Percentiles rank a stretch among this genome's conserved stretches.
Conservation (phyloP, 1,140 invertebrate genomes). For the Drosophila pandora region DNA sequence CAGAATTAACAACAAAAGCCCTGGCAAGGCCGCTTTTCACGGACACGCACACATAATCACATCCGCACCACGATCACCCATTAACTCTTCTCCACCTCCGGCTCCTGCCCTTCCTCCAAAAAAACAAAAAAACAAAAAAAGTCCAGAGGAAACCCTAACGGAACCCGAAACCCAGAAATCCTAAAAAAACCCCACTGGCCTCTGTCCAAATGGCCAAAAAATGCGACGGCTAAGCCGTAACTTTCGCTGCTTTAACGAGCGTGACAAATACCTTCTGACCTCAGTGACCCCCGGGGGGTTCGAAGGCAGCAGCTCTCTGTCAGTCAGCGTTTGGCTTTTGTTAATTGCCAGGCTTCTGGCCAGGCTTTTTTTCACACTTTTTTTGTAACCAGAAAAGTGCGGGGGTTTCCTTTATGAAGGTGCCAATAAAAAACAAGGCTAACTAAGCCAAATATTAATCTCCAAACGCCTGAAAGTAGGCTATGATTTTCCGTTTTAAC, state of each 20-base stretch:
- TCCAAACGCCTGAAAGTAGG: too few relatives aligned
- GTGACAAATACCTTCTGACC: conserved; percentile 30
- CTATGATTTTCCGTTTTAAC: too few relatives aligned
- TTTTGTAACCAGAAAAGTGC: not conserved
- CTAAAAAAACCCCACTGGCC: not conserved
- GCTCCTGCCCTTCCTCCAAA: too few relatives aligned
- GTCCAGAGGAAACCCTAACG: conserved; percentile 31
- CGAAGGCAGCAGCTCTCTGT: not conserved
- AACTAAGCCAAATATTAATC: not conserved
- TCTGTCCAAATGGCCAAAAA: conserved; percentile 1
- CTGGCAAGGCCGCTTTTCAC: conserved; percentile 50
- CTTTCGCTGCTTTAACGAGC: conserved; percentile 53
- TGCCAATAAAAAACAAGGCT: too few relatives aligned
- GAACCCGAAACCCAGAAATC: conserved; percentile 4
- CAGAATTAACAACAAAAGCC: conserved; percentile 80
- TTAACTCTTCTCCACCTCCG: conserved; percentile 12
- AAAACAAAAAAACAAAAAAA: not conserved
- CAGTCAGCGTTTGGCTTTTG: not conserved
- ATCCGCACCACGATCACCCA: conserved; percentile 36
- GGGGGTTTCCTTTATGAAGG: too few relatives aligned
- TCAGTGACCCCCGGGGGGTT: not conserved
- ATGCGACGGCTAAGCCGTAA: conserved; percentile 30
- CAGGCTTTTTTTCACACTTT: not conserved
- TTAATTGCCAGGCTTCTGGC: conserved; percentile 11
- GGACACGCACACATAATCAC: conserved; percentile 49